phyloP scores from a whole-genome alignment of 2,888 invertebrate genomes.

The Acanthacorydalis orientalis region DNA sequence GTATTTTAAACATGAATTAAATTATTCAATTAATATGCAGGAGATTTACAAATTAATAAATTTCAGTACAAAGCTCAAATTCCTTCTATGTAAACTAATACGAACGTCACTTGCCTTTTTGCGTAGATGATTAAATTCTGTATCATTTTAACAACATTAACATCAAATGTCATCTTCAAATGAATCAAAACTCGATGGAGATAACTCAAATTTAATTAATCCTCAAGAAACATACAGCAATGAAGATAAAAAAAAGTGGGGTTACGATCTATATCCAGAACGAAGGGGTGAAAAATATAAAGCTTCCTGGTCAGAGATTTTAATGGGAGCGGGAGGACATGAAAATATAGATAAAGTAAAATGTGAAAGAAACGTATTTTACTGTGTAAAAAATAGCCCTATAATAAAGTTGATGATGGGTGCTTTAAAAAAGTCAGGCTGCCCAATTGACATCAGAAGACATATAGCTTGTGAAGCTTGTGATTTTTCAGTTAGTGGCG shows the following conservation, averaged over 20 bases:
- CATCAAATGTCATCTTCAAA: no score
- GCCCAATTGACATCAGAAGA: slow-evolving; percentile 64
- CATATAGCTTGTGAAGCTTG: slow-evolving; percentile 91
- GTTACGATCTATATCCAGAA: slow-evolving; percentile 72
- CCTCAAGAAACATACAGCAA: neutral
- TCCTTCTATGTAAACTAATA: no score
- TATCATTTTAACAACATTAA: no score
- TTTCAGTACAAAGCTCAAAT: no score
- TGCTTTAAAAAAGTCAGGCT: slow-evolving; percentile 64
- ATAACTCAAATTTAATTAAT: neutral
- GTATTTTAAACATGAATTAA: no score
- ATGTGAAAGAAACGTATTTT: slow-evolving; percentile 66
- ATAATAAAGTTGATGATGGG: slow-evolving; percentile 72
- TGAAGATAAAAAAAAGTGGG: slow-evolving; percentile 32
- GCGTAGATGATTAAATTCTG: no score
- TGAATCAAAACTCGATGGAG: no score
- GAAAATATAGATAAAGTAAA: slow-evolving; percentile 53
- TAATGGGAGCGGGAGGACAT: slow-evolving; percentile 48
- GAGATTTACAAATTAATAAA: no score
- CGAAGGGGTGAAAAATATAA: slow-evolving; percentile 42
- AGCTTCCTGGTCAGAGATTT: slow-evolving; percentile 33
- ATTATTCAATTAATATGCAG: no score
- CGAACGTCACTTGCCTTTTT: no score
- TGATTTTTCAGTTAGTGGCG: slow-evolving; percentile 67
- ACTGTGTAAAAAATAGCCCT: slow-evolving; percentile 59